Evolutionary conservation across 2,113 vertebrate genomes (phyloP), one percentile per base, ranked within the genome.

Genomic region (Serilophus lunatus): DNA sequence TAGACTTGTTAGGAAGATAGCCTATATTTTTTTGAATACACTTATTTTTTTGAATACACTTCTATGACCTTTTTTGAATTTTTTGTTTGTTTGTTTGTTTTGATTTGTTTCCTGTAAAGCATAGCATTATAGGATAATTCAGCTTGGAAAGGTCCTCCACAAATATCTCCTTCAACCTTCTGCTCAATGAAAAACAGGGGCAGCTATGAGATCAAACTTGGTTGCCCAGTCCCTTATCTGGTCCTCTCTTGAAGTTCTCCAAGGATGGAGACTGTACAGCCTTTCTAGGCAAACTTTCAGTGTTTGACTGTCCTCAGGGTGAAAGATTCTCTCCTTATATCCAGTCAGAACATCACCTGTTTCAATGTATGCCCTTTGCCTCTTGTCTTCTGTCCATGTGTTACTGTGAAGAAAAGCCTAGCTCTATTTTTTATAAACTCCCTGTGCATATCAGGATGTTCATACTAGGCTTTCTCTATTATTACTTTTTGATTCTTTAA

Each of bases 41-140:
- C 44, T n/a, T n/a, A n/a, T n/a, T n/a, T n/a, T n/a, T n/a, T 44
- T 44, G 0, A n/a, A 18, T 76, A 16, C 1, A 2, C 3, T 83
- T 86, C 31, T 6, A 4, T 44, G 6, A 51, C 7, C 6, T 15
- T 15, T 35, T 47, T 68, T 4, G 0, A 13, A 8, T 51, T 75
- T 82, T 29, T 44, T 44, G 11, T 44, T n/a, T 42, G 9, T 44
- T 59, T 4, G 85, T n/a, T 1, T 10, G 40, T 42, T 10, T 42
- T 36, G 29, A 51, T 15, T 38, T 8, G 8, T 12, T 16, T 2
- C 18, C 6, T n/a, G 78, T 49, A 38, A 56, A 82, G 31, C 9
- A 18, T 18, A 42, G 29, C 17, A 40, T 47, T 45, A 9, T 45
- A n/a, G 31, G 15, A 59, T 59, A 49, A 66, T 49, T 81, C 0